phyloP scores from a whole-genome alignment of 2,797 vertebrate genomes.

The Etheostoma perlongum region DNA sequence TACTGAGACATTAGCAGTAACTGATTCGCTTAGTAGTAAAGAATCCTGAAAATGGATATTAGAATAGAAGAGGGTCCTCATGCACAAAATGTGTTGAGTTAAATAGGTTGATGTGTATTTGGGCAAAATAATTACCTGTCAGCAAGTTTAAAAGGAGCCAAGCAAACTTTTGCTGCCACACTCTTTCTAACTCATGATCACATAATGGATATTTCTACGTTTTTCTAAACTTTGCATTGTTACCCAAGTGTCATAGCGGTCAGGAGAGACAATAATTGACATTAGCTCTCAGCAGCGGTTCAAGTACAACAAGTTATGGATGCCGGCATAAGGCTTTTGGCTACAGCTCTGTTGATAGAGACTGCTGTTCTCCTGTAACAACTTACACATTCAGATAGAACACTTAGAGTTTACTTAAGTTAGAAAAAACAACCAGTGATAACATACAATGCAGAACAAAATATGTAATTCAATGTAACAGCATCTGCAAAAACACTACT shows the following conservation, averaged over 20 bases:
- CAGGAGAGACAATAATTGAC: neutral
- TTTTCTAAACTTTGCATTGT: neutral
- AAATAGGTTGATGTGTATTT: neutral
- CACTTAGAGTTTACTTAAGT: neutral
- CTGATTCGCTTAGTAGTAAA: neutral
- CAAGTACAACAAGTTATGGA: conserved; percentile 5
- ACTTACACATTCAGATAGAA: neutral
- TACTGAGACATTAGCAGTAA: neutral
- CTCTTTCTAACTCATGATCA: neutral
- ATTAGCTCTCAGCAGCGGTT: neutral
- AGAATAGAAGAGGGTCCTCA: neutral
- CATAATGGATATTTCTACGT: neutral
- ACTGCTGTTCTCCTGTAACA: neutral
- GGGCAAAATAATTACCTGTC: neutral
- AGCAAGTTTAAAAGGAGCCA: neutral
- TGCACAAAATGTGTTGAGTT: neutral
- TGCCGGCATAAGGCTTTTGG: neutral
- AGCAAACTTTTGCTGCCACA: neutral
- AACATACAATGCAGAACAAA: neutral
- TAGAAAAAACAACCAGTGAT: neutral
- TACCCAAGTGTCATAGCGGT: neutral
- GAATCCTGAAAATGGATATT: neutral
- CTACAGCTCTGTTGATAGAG: neutral
- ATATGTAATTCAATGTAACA: neutral
- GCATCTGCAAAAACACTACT: conserved; percentile 4